Evolutionary conservation across 2,888 invertebrate species (phyloP), one percentile per base, ranked within the genome.

Genomic region (Sphaerophoria taeniata): DNA sequence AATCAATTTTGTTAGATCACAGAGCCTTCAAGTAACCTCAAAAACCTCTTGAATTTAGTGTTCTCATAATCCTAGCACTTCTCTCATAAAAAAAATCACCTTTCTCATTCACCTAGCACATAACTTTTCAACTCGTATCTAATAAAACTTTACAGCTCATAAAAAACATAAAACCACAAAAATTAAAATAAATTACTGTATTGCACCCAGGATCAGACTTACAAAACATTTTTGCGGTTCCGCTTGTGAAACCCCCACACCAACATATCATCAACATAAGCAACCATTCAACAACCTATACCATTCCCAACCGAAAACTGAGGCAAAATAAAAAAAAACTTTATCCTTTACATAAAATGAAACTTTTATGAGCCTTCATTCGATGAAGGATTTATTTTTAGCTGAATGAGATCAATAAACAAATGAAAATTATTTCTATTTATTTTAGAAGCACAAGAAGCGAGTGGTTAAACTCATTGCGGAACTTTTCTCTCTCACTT

Each of bases 391-490:
- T n/a, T 78, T 78, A 60, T 72, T 78, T 24, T 51, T 45, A 61
- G 67, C 45, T 79, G 65, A 70, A 79, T 72, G 63, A 45, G 53
- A 84, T 84, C 83, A 79, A 84, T 84, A 84, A 72, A 79, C 79
- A 79, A 83, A 79, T 74, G 70, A 84, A 71, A 84, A 84, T 65
- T 77, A 73, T 73, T 78, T 70, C 58, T 65, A 49, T 74, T 31
- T 31, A 51, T 14, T 61, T 51, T 36, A 65, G 34, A 33, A 24
- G 34, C 33, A 45, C 11, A 16, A 53, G 11, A 33, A 39, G n/a
- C n/a, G 60, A 60, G 61, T 73, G 60, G 45, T 45, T 53, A 74
- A 63, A 74, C 74, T 49, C 70, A 79, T 82, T 72, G 45, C 11
- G 31, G 43, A 84, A 84, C 70, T 84, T 84, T 74, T 58, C n/a